Evolutionary conservation across 2,888 invertebrate genomes (phyloP).

Genomic region (Syrista parreyssii): DNA sequence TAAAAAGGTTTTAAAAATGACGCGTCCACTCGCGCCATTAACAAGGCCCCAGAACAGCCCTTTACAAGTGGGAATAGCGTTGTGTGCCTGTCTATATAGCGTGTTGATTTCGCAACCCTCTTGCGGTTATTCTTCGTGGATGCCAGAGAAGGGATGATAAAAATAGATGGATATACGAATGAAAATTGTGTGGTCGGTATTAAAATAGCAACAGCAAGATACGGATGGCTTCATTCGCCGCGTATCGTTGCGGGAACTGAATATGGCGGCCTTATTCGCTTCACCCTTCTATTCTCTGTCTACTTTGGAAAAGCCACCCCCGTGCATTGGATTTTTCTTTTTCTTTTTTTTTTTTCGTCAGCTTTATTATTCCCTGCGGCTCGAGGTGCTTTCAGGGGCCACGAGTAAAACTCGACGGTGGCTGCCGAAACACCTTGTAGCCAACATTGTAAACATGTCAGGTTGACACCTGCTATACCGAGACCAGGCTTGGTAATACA

Average conservation of each 20-base stretch:
- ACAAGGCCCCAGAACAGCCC: not conserved
- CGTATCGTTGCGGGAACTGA: not conserved
- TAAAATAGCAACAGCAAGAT: not conserved
- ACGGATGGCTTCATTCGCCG: not conserved
- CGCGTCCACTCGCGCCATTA: not conserved
- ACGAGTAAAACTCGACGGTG: not conserved
- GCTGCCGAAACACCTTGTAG: not conserved
- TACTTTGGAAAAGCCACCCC: not conserved
- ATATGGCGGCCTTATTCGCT: not conserved
- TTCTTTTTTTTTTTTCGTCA: not conserved
- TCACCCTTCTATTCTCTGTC: not conserved
- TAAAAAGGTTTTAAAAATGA: not conserved
- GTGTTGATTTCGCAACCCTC: not conserved
- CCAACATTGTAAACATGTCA: constrained; percentile 6
- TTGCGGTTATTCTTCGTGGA: not conserved
- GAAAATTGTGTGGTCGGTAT: not conserved
- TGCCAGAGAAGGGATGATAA: not conserved
- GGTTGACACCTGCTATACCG: not conserved
- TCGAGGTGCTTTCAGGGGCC: too few relatives aligned
- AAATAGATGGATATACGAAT: not conserved
- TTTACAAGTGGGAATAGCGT: not conserved
- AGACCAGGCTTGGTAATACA: not conserved
- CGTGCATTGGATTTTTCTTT: not conserved
- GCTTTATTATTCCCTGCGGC: not conserved
- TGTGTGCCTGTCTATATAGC: not conserved